Evolutionary conservation across 2,113 vertebrate species (phyloP).

Genomic region (Neofelis nebulosa): DNA sequence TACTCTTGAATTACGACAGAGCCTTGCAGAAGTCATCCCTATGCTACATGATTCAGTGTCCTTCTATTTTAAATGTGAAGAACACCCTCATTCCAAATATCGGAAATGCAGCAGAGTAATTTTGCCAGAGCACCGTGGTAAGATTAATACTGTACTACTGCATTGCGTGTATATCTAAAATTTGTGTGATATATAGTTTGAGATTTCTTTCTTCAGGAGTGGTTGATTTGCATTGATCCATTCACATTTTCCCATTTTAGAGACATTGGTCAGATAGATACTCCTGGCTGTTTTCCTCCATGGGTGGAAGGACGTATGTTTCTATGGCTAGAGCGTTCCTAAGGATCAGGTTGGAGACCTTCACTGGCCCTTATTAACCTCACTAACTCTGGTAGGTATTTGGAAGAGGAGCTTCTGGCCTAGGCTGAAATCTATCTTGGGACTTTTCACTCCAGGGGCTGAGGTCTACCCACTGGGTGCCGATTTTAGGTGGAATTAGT

Average conservation of each 20-base stretch:
- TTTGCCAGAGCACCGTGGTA: neutral
- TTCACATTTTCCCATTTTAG: neutral
- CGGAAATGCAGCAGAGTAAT: neutral
- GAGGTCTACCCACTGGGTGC: rapidly evolving
- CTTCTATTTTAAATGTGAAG: neutral
- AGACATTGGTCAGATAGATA: neutral
- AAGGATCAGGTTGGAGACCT: neutral
- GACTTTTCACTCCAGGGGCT: neutral
- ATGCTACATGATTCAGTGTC: neutral
- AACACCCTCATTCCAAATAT: neutral
- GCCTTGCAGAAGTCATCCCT: neutral
- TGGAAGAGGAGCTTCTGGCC: neutral
- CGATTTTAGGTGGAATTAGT: neutral
- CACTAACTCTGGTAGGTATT: neutral
- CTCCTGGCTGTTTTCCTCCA: neutral
- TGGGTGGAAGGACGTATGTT: neutral
- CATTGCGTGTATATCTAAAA: neutral
- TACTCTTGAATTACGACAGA: neutral
- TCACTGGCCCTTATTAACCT: neutral
- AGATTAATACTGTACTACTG: neutral
- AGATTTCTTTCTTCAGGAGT: neutral
- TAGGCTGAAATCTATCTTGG: neutral
- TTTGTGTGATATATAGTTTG: neutral
- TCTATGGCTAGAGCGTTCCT: no score
- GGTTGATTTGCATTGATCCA: neutral